Percentiles rank a stretch among this genome's conserved stretches.
phyloP scores from a whole-genome alignment of 2,797 vertebrate genomes.

The Macroramphosus scolopax region DNA sequence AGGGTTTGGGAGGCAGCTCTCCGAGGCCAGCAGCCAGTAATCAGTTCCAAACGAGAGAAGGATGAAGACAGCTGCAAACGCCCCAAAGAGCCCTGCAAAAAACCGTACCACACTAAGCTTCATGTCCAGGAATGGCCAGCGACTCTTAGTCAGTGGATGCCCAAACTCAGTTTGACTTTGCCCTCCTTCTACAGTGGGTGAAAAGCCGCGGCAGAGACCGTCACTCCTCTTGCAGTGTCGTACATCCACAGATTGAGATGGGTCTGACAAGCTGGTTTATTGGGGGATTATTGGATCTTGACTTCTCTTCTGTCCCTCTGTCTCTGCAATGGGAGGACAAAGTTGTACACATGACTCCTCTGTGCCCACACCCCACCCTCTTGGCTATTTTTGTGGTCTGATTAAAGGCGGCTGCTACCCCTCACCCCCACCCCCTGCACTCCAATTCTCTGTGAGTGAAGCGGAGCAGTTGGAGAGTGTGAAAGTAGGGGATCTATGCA shows the following conservation, averaged over 20 bases:
- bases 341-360: conserved; percentile 60
- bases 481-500: conserved; percentile 66
- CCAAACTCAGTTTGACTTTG: conserved; percentile 29
- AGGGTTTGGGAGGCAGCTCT: conserved; percentile 75
- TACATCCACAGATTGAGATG: conserved; percentile 28
- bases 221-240: conserved; percentile 21
- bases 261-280: conserved; percentile 12
- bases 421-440: conserved; percentile 40
- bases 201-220: conserved; percentile 22
- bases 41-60: conserved; percentile 95
- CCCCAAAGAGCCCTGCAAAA: conserved; percentile 93
- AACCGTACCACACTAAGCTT: conserved; percentile 89
- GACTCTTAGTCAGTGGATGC: conserved; percentile 15
- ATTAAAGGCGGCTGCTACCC: conserved; percentile 79
- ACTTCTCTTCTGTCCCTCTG: conserved; percentile 31
- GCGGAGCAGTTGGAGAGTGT: conserved; percentile 43
- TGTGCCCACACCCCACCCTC: conserved; percentile 40
- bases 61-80: conserved; percentile 86
- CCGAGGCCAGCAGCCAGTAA: conserved; percentile 93
- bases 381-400: conserved; percentile 88
- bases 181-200: conserved; percentile 35
- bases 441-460: conserved; percentile 15
- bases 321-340: conserved; percentile 53
- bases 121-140: conserved; percentile 74
- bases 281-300: conserved; percentile 16